Evolutionary conservation across 2,797 vertebrate genomes (phyloP), one percentile per base, ranked within the genome.

Genomic region (Pempheris klunzingeri): DNA sequence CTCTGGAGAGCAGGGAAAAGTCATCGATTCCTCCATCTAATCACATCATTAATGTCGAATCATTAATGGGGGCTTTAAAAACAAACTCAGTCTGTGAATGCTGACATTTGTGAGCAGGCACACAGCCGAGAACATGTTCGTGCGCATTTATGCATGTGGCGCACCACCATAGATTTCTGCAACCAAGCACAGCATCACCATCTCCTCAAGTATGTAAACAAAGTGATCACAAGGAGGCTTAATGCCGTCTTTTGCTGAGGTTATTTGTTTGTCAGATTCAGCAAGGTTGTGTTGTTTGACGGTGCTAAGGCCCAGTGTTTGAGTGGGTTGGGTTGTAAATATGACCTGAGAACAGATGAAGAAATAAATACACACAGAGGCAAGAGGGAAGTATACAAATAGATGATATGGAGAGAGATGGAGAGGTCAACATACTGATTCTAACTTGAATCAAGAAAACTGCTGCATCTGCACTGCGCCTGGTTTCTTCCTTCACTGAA

Each of bases 141-240:
- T 58, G 70, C 58, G 47, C 28, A 36, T 38, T 63, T 54, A 22
- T 60, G 46, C 70, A 54, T 76, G 22, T 46, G 49, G 58, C 39
- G 14, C 80, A 68, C 86, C 85, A 75, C 70, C 79, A 87, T 84
- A n/a, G 71, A 83, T 77, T 81, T 87, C 71, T 91, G 82, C 88
- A 89, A 28, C 64, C 65, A 26, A 85, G 86, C 84, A 67, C 24
- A 3, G 36, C 84, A 80, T 88, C 71, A 75, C 66, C 43, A 54
- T 81, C 80, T 66, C 66, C 61, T 49, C 74, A 87, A 85, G 78
- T 90, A 94, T 92, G 92, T 82, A 91, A 93, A 91, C 90, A 91
- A 55, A 69, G 71, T 5, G 30, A 69, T 67, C 83, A 73, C 44
- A 32, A 39, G 73, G 62, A 82, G 75, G 57, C 59, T 66, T 2